Percentiles rank a stretch among this genome's conserved stretches.
These are phyloP conservation scores for Drosophila ironensis DNA, from an alignment of 1,140 invertebrate genomes.

Conservation along the genomic window DNA sequence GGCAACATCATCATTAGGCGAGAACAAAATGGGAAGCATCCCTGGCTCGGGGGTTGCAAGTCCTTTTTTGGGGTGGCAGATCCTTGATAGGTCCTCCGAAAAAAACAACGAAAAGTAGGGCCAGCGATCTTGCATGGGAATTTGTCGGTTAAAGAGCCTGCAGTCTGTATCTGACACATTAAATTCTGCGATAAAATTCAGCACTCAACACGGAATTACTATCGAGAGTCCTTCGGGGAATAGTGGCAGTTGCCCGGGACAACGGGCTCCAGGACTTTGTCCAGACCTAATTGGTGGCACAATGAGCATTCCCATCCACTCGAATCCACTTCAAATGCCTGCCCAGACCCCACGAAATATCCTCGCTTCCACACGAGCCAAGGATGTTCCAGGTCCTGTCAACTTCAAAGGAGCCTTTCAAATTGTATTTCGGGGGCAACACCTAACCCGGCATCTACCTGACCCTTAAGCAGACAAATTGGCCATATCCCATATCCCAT, in stretches of 20 bases:
- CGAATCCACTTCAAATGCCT: slow-evolving; percentile 22
- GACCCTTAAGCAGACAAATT: slow-evolving; percentile 66
- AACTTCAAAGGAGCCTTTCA: slow-evolving; percentile 71
- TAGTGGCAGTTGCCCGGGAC: too few relatives aligned
- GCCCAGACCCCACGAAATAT: background rate
- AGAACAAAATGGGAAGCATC: slow-evolving; percentile 24
- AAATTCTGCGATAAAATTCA: too few relatives aligned
- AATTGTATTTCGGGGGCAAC: slow-evolving; percentile 70
- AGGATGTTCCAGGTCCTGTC: slow-evolving; percentile 35
- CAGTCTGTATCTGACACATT: too few relatives aligned
- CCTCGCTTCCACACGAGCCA: slow-evolving; percentile 25
- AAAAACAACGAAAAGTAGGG: too few relatives aligned
- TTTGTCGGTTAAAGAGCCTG: too few relatives aligned
- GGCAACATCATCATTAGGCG: slow-evolving; percentile 7
- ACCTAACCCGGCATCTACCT: slow-evolving; percentile 38
- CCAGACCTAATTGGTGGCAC: slow-evolving; percentile 41
- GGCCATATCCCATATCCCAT: slow-evolving; percentile 50
- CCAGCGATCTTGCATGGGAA: too few relatives aligned
- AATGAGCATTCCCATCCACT: slow-evolving; percentile 32
- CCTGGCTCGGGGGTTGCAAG: slow-evolving; percentile 34
- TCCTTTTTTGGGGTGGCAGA: background rate
- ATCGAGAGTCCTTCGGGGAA: too few relatives aligned
- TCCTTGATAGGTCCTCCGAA: background rate
- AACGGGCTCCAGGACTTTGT: slow-evolving; percentile 29
- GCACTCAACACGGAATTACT: too few relatives aligned